phyloP scores from a whole-genome alignment of 2,113 vertebrate species.

The Benitochromis conjunctus region DNA sequence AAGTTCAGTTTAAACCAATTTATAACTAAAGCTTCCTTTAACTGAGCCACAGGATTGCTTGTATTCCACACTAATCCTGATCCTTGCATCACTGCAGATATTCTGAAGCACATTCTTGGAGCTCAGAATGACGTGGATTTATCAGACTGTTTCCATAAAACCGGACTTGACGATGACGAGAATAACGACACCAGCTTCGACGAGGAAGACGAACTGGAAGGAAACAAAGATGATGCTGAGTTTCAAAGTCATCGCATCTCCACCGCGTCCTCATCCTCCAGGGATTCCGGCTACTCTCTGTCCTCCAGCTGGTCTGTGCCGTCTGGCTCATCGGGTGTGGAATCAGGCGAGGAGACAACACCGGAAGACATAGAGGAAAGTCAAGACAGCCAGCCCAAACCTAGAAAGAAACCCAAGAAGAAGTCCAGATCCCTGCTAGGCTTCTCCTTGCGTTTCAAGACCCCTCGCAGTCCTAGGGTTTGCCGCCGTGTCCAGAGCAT shows the following conservation, averaged over 20 bases:
- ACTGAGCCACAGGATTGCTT: background rate
- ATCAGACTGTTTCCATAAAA: slow-evolving; percentile 25
- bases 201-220: slow-evolving; percentile 66
- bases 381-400: slow-evolving; percentile 5
- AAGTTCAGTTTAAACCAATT: background rate
- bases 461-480: slow-evolving; percentile 67
- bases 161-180: slow-evolving; percentile 57
- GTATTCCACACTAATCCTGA: background rate
- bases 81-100: slow-evolving; percentile 65
- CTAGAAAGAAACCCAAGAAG: slow-evolving; percentile 60
- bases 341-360: slow-evolving; percentile 80
- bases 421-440: slow-evolving; percentile 54
- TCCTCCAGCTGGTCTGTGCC: slow-evolving; percentile 73
- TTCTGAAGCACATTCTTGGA: slow-evolving; percentile 80
- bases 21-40: background rate
- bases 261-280: slow-evolving; percentile 63
- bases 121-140: slow-evolving; percentile 67
- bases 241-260: slow-evolving; percentile 63
- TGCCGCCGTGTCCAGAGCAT: slow-evolving; percentile 81
- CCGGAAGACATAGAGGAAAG: slow-evolving; percentile 78
- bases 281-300: slow-evolving; percentile 72
- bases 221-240: slow-evolving; percentile 9
- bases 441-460: slow-evolving; percentile 81
- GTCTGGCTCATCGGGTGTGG: slow-evolving; percentile 81
- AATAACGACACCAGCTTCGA: slow-evolving; percentile 60